Percentiles rank a stretch among this genome's conserved stretches.
Evolutionary conservation across 2,113 vertebrate genomes (phyloP).

Genomic region (Cyrtonyx montezumae): DNA sequence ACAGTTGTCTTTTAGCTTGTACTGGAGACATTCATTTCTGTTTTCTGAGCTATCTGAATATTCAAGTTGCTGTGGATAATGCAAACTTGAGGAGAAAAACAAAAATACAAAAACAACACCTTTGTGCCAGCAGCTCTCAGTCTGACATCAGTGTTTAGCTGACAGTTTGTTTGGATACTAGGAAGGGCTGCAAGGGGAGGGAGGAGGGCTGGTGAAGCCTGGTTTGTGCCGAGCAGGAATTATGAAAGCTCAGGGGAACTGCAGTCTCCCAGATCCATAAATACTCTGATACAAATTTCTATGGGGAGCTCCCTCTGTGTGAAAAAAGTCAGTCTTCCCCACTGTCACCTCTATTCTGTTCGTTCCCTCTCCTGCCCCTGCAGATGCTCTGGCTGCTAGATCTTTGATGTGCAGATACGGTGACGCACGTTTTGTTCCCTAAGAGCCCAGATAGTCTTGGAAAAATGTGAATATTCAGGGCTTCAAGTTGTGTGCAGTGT

Average conservation of each 20-base stretch:
- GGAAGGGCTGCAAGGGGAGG: background rate
- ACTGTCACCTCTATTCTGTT: background rate
- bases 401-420: slow-evolving; percentile 56
- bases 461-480: background rate
- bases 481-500: background rate
- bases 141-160: background rate
- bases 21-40: background rate
- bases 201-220: background rate
- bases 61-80: background rate
- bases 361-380: slow-evolving; percentile 2
- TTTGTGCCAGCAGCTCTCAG: background rate
- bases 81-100: background rate
- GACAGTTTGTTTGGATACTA: background rate
- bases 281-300: background rate
- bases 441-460: background rate
- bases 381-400: background rate
- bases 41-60: background rate
- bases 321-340: background rate
- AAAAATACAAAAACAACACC: background rate
- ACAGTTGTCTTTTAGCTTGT: background rate
- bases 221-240: slow-evolving; percentile 29
- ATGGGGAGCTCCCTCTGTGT: slow-evolving; percentile 26
- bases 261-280: slow-evolving; percentile 19
- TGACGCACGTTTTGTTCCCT: background rate
- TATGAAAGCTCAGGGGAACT: background rate